Conservation (phyloP, 2,113 vertebrate species). For the Clupea harengus region DNA sequence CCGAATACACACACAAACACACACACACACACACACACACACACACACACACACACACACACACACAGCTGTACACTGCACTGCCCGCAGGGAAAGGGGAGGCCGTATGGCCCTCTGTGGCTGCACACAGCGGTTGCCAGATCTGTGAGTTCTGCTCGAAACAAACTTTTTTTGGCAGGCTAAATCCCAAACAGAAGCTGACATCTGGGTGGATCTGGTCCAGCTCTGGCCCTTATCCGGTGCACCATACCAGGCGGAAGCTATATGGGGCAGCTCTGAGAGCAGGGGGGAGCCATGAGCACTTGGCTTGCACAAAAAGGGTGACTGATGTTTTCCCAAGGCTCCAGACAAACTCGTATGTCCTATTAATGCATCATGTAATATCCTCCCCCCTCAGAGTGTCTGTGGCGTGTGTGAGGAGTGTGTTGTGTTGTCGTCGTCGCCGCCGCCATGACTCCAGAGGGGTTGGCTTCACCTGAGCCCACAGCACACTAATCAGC, state of each 20-base stretch:
- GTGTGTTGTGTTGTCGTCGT: background rate
- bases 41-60: conserved; percentile 9
- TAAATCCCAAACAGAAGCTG: background rate
- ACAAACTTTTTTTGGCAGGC: conserved; percentile 6
- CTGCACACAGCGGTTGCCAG: background rate
- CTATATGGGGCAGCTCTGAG: background rate
- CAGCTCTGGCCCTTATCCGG: background rate
- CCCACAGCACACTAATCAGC: background rate
- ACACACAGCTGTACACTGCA: conserved; percentile 3
- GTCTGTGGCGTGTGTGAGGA: background rate
- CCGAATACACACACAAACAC: background rate
- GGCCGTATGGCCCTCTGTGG: background rate
- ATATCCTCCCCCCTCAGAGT: background rate
- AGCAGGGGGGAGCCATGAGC: too few species aligned
- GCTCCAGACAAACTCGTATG: background rate
- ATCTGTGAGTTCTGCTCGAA: background rate
- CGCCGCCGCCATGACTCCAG: background rate
- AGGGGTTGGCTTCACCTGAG: background rate
- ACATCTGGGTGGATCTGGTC: background rate
- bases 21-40: background rate
- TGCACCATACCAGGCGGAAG: background rate
- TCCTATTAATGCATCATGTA: background rate
- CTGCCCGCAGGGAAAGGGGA: background rate
- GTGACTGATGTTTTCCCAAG: background rate
- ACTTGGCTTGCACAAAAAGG: background rate